Evolutionary conservation across 2,113 vertebrate species (phyloP), one percentile per base, ranked within the genome.

Genomic region (Silurus glanis): DNA sequence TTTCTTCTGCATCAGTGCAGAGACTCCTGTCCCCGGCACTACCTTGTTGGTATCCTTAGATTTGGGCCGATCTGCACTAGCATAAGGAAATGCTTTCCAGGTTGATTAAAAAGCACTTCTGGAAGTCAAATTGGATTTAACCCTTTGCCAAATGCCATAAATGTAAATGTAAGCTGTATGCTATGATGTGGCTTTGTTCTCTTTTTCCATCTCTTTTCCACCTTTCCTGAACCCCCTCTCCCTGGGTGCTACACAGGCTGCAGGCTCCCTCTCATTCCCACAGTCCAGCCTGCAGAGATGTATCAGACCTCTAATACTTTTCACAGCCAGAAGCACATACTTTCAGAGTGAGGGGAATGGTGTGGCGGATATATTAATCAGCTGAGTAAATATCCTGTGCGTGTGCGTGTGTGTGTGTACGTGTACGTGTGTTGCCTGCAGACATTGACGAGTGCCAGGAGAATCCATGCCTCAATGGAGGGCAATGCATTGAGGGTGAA

Each of bases 371-470:
- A 92, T 94, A 93, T 93, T 93, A 92, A 94, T 95, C 94, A 95
- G 93, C 94, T 95, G 94, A 95, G 92, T 94, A 94, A 95, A 94
- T 94, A 94, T 92, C 91, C 90, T 87, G 86, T 90, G 86, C 87
- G 47, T 83, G 81, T 82, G 80, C 78, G 55, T 83, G 64, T 85
- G 69, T 85, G 83, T 91, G 83, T 88, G 64, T 91, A 61, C 55
- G 55, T 83, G 64, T 80, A 55, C 80, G 83, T 91, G 85, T 88
- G 69, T 92, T 90, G 88, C 45, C 67, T 91, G 79, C 92, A 96
- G 95, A 96, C 90, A 90, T 94, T 83, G 94, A 96, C 37, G 94
- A 95, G 90, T 95, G 94, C 92, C 92, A 88, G 86, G 92, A 91
- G 86, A 86, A 79, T n/a, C 93, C 91, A 2, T 95, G 95, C 88